phyloP scores from a whole-genome alignment of 1,140 invertebrate species.

The Agraylea sexmaculata region DNA sequence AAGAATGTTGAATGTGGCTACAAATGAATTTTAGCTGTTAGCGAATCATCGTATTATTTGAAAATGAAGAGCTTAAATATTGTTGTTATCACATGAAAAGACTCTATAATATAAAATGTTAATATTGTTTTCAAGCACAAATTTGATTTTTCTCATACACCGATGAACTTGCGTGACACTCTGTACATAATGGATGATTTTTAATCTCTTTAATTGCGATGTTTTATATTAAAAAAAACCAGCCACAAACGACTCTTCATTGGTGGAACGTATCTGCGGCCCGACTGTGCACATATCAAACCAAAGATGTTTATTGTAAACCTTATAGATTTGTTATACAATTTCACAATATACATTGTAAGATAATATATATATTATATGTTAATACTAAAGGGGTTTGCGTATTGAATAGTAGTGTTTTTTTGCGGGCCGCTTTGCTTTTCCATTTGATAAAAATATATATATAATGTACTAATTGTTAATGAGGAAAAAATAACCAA shows the following conservation, averaged over 20 bases:
- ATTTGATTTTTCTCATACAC: neutral
- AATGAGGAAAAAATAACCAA: too few relatives aligned
- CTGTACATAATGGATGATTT: constrained; percentile 1
- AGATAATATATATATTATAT: constrained; percentile 13
- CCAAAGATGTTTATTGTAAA: constrained; percentile 13
- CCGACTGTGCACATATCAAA: constrained; percentile 21
- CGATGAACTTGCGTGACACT: neutral
- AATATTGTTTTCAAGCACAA: neutral
- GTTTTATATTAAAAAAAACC: too few relatives aligned
- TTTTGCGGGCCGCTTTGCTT: constrained; percentile 20
- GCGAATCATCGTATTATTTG: too few relatives aligned
- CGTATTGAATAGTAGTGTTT: constrained; percentile 19
- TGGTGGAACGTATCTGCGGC: too few relatives aligned
- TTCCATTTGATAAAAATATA: constrained; percentile 8
- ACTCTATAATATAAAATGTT: neutral
- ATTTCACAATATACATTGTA: constrained; percentile 16
- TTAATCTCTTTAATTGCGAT: too few relatives aligned
- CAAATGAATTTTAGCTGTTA: too few relatives aligned
- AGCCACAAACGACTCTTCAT: too few relatives aligned
- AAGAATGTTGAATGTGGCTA: too few relatives aligned
- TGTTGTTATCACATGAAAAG: neutral
- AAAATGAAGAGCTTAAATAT: too few relatives aligned
- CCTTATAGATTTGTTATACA: constrained; percentile 10
- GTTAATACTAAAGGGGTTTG: too few relatives aligned
- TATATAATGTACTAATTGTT: constrained; percentile 2